These are phyloP conservation scores for Mythimna lalbum DNA, from an alignment of 2,888 invertebrate species.

Conservation along the genomic window DNA sequence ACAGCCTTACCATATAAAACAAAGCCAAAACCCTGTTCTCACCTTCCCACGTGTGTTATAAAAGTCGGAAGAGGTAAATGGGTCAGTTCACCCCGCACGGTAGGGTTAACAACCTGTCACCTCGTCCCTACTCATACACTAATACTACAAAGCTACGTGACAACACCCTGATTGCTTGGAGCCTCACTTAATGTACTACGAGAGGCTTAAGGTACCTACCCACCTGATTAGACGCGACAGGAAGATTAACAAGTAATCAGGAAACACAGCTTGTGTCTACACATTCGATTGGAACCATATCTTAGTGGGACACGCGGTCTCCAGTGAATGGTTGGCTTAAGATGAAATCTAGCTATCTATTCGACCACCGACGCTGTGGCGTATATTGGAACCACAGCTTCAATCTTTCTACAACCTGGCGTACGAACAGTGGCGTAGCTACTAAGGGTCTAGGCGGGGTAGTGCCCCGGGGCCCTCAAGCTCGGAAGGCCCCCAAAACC, in stretches of 20 bases:
- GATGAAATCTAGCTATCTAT: constrained; percentile 9
- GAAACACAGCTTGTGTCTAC: constrained; percentile 31
- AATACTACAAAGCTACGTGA: constrained; percentile 49
- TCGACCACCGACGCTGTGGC: constrained; percentile 12
- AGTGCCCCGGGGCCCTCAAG: too few relatives aligned
- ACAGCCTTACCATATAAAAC: constrained; percentile 29
- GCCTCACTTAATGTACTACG: constrained; percentile 32
- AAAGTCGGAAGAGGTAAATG: constrained; percentile 50
- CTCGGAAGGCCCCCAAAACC: too few relatives aligned
- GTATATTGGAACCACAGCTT: constrained; percentile 39
- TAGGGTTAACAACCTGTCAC: constrained; percentile 53
- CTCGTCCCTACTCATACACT: constrained; percentile 30
- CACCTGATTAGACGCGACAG: constrained; percentile 39
- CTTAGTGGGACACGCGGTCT: constrained; percentile 25
- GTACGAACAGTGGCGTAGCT: too few relatives aligned
- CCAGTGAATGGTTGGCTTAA: constrained; percentile 45
- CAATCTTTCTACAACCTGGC: constrained; percentile 46
- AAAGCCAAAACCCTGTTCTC: constrained; percentile 31
- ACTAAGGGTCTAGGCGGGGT: too few relatives aligned
- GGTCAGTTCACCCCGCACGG: constrained; percentile 47
- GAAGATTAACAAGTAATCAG: constrained; percentile 54
- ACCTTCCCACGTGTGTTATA: constrained; percentile 49
- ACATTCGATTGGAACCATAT: constrained; percentile 47
- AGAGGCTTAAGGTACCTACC: constrained; percentile 30
- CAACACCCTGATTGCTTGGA: constrained; percentile 44